Evolutionary conservation across 2,888 invertebrate genomes (phyloP), one percentile per base, ranked within the genome.

Genomic region (Andrena fulva): DNA sequence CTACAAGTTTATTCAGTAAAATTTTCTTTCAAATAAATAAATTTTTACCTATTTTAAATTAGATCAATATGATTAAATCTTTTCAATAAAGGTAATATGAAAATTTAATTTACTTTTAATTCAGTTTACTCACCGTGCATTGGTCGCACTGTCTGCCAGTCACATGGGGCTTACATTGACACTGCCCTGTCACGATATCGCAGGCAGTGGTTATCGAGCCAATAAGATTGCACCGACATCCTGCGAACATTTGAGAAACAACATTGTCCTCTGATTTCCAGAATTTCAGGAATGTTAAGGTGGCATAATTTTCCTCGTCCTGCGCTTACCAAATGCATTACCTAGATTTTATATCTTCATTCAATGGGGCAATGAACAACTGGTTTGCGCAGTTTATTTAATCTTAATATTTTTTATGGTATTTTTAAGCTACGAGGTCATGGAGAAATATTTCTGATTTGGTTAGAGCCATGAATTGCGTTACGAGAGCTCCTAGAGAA

Each of bases 181-280:
- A 98, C 91, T 97, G 97, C 0, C 98, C 98, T 7, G 96, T 96
- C 42, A 96, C 95, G 87, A 96, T 96, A 92, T 98, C 97, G 91
- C 98, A 98, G 33, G 95, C 95, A 80, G 95, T 95, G 85, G 96
- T 95, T 87, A 96, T 95, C 3, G 98, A 96, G 2, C 98, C 98
- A 70, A 95, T 91, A n/a, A 94, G 93, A 87, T 97, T 96, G 93
- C 99, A 99, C 89, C 96, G 96, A 93, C 99, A 99, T 72, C 97
- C 98, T 98, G 95, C 2, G 96, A 96, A 94, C 92, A 94, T 87
- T 33, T n/a, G 10, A 69, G 70, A 64, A 59, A 60, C 42, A 60
- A 42, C 42, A 42, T 42, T 42, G 42, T 42, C 5, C 16, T 42
- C 12, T 42, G 42, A 42, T 42, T 42, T 42, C 16, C 42, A 42